phyloP scores from a whole-genome alignment of 1,140 invertebrate genomes.

The Plectus sambesii region DNA sequence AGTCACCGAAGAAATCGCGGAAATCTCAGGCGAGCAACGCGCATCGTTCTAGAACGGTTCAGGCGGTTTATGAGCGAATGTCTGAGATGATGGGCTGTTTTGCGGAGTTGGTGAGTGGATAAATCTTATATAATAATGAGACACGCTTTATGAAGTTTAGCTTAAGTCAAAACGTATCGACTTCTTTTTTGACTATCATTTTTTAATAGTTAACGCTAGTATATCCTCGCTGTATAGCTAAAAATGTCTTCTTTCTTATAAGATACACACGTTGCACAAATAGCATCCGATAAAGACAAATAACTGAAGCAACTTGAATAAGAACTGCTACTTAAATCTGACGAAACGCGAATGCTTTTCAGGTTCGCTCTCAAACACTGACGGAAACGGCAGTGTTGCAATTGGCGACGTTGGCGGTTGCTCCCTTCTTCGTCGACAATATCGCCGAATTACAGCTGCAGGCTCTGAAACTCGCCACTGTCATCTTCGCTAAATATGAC shows the following conservation, averaged over 20 bases:
- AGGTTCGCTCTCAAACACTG: slow-evolving; percentile 27
- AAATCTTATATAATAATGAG: slow-evolving; percentile 6
- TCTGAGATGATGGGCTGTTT: slow-evolving; percentile 28
- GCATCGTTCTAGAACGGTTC: slow-evolving; percentile 10
- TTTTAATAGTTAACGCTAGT: too few relatives aligned
- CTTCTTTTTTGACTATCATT: slow-evolving; percentile 1
- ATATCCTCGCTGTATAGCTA: too few relatives aligned
- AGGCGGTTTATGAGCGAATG: slow-evolving; percentile 20
- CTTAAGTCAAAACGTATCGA: too few relatives aligned
- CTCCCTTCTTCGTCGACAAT: slow-evolving; percentile 96
- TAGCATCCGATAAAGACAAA: too few relatives aligned
- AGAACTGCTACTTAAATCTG: too few relatives aligned
- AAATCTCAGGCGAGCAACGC: slow-evolving; percentile 14
- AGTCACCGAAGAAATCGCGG: slow-evolving; percentile 1
- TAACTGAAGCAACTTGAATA: too few relatives aligned
- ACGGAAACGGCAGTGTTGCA: slow-evolving; percentile 28
- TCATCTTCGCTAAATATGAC: slow-evolving; percentile 90
- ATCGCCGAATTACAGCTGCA: slow-evolving; percentile 89
- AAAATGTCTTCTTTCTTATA: too few relatives aligned
- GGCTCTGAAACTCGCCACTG: slow-evolving; percentile 85
- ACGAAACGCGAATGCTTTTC: too few relatives aligned
- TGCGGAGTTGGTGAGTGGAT: slow-evolving; percentile 29
- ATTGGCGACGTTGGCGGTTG: slow-evolving; percentile 52
- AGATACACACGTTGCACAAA: too few relatives aligned
- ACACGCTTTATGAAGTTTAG: too few relatives aligned